These are phyloP conservation scores for Melanotaenia boesemani DNA, from an alignment of 2,797 vertebrate genomes.

Conservation along the genomic window DNA sequence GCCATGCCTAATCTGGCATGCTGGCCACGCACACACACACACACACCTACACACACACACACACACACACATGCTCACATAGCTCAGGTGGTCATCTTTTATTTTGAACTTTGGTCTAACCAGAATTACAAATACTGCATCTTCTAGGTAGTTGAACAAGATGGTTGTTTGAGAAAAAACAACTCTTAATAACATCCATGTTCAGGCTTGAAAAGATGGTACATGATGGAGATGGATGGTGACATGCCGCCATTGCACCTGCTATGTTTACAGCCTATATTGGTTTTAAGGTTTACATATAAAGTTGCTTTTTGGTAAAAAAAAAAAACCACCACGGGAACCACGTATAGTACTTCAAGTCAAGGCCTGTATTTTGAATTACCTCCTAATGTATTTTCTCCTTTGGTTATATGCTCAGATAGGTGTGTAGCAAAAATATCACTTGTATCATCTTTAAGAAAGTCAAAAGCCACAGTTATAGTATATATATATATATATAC, in stretches of 20 bases:
- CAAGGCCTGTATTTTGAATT: too few species aligned
- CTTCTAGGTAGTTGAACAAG: not conserved
- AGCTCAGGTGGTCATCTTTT: not conserved
- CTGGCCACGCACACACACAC: not conserved
- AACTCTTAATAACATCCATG: too few species aligned
- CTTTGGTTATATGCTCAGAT: too few species aligned
- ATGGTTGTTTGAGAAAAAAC: too few species aligned
- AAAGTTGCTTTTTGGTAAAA: not conserved
- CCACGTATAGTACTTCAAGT: too few species aligned
- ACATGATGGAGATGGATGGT: not conserved
- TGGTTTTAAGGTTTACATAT: constrained; percentile 1
- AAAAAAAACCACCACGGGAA: too few species aligned
- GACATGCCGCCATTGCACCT: not conserved
- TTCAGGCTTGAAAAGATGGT: too few species aligned
- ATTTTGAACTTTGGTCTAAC: not conserved
- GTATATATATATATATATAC: too few species aligned
- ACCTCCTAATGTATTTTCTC: too few species aligned
- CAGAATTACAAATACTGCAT: not conserved
- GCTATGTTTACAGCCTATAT: not conserved
- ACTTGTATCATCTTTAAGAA: too few species aligned
- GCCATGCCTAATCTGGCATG: constrained; percentile 20
- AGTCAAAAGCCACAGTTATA: too few species aligned
- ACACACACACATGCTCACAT: not conserved
- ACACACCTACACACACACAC: not conserved
- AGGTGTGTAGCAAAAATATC: not conserved